A percentile compares a stretch with the other conserved stretches of the same genome.
Conservation (phyloP, 2,888 invertebrate genomes). For the Sepiola atlantica region DNA sequence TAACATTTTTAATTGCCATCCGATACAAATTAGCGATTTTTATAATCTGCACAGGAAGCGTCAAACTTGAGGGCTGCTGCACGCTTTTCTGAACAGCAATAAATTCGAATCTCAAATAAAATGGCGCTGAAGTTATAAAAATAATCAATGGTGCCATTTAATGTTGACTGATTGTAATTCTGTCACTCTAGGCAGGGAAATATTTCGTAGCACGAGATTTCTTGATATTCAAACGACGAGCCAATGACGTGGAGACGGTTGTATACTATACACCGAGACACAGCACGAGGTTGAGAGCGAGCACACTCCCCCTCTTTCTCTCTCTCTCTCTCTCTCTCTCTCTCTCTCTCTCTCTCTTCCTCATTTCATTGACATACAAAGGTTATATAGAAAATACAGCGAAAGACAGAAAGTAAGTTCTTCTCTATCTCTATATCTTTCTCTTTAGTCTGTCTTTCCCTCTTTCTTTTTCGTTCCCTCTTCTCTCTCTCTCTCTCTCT, state of each 20-base stretch:
- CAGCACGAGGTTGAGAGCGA: neutral
- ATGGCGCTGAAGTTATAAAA: neutral
- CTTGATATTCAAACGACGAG: neutral
- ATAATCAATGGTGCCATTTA: neutral
- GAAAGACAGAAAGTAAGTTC: too few relatives aligned
- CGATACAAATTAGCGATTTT: constrained; percentile 32
- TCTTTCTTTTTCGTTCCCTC: too few relatives aligned
- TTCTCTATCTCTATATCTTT: neutral
- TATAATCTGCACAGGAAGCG: constrained; percentile 32
- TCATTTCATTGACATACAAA: neutral
- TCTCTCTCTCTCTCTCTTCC: neutral
- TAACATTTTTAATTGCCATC: constrained; percentile 13
- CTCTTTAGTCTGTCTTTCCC: neutral
- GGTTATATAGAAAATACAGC: too few relatives aligned
- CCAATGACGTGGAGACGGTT: neutral
- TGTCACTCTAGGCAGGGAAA: neutral
- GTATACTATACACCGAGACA: neutral
- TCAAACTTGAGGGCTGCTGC: constrained; percentile 32
- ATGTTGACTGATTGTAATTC: constrained; percentile 15
- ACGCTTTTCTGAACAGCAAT: constrained; percentile 16
- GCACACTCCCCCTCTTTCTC: neutral
- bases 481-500: too few relatives aligned
- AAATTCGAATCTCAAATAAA: constrained; percentile 4
- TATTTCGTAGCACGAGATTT: neutral
- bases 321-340: neutral